phyloP scores from a whole-genome alignment of 2,888 invertebrate genomes.

The Lapara coniferarum region DNA sequence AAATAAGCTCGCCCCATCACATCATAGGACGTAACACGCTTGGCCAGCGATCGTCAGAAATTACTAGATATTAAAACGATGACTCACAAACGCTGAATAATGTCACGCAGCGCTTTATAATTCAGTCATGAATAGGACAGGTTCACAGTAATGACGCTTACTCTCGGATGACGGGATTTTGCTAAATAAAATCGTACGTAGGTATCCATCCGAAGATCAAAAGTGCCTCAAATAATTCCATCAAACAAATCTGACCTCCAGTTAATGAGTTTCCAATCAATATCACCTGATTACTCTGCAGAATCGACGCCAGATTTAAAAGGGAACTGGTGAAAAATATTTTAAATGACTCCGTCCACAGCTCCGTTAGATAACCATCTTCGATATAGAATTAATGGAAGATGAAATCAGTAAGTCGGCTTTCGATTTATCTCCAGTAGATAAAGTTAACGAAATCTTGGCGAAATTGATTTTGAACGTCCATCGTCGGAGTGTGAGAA shows the following conservation, averaged over 20 bases:
- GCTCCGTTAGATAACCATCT: conserved; percentile 41
- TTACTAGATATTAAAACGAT: too few species aligned
- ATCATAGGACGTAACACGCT: too few species aligned
- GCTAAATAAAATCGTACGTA: too few species aligned
- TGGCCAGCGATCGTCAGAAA: too few species aligned
- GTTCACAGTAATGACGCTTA: too few species aligned
- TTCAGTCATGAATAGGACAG: too few species aligned
- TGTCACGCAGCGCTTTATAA: too few species aligned
- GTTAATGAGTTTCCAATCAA: conserved; percentile 20
- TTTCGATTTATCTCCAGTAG: conserved; percentile 57
- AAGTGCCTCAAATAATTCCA: neutral
- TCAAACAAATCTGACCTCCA: conserved; percentile 1
- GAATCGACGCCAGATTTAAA: neutral
- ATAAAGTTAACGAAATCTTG: conserved; percentile 65
- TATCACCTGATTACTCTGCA: conserved; percentile 14
- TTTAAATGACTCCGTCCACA: conserved; percentile 43
- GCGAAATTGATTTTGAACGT: conserved; percentile 63
- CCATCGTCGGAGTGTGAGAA: conserved; percentile 27
- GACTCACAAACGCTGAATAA: too few species aligned
- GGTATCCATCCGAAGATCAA: too few species aligned
- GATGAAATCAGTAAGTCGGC: conserved; percentile 48
- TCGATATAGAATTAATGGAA: conserved; percentile 58
- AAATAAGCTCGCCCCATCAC: too few species aligned
- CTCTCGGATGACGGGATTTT: too few species aligned
- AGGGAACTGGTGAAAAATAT: neutral